Evolutionary conservation across 2,113 vertebrate genomes (phyloP).

Genomic region (Myrmecobius fasciatus): DNA sequence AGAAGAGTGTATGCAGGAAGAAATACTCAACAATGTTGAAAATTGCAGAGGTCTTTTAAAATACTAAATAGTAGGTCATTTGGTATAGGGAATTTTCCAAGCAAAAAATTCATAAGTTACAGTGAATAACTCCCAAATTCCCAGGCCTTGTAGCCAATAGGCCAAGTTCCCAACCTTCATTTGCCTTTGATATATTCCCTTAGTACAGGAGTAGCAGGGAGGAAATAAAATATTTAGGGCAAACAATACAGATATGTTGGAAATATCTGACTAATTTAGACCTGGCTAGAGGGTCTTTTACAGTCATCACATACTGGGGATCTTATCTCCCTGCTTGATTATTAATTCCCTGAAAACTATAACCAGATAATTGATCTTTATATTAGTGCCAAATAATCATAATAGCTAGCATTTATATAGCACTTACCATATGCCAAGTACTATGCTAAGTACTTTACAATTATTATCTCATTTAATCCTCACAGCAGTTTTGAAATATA

Average conservation of each 20-base stretch:
- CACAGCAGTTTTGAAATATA: background rate
- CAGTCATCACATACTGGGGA: background rate
- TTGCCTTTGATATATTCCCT: background rate
- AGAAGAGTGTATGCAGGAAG: background rate
- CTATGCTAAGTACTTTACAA: background rate
- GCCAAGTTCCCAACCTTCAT: background rate
- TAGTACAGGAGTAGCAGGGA: background rate
- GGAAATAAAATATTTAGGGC: background rate
- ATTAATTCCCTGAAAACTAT: background rate
- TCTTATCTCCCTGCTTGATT: background rate
- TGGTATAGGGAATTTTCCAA: background rate
- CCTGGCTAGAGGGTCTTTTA: too few relatives aligned
- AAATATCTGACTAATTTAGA: background rate
- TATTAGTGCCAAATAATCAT: background rate
- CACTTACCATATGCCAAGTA: background rate
- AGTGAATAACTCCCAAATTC: background rate
- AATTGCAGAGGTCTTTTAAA: background rate
- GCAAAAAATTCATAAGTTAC: background rate
- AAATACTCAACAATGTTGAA: background rate
- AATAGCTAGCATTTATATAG: background rate
- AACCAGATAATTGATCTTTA: background rate
- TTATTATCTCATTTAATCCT: background rate
- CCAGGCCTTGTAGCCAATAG: background rate
- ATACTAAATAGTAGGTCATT: background rate
- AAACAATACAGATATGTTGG: background rate